Conservation (phyloP, 2,888 invertebrate genomes). For the Ptychoptera contaminata region DNA sequence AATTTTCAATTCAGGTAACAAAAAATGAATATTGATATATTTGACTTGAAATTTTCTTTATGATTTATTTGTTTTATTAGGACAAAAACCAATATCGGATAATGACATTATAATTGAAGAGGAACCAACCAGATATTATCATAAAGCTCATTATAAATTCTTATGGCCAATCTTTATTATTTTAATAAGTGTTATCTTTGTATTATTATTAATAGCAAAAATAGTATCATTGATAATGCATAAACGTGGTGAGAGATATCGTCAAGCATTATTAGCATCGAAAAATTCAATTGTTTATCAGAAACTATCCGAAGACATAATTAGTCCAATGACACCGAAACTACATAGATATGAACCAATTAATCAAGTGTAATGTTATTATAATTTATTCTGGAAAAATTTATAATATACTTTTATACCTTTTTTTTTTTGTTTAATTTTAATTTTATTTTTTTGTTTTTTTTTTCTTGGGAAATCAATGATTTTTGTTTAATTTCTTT, state of each 20-base stretch:
- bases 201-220: conserved; percentile 38
- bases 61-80: conserved; percentile 11
- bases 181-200: conserved; percentile 36
- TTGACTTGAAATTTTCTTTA: too few relatives aligned
- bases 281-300: conserved; percentile 50
- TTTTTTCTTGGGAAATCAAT: too few relatives aligned
- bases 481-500: too few relatives aligned
- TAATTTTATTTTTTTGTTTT: too few relatives aligned
- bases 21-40: too few relatives aligned
- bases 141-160: conserved; percentile 17
- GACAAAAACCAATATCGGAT: conserved; percentile 16
- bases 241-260: conserved; percentile 32
- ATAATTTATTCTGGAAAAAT: too few relatives aligned
- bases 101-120: conserved; percentile 21
- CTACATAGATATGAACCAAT: conserved; percentile 46
- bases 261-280: conserved; percentile 28
- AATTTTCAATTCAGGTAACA: neutral
- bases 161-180: conserved; percentile 43
- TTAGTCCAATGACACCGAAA: conserved; percentile 51
- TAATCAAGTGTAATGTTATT: conserved; percentile 29
- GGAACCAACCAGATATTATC: conserved; percentile 6
- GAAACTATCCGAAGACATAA: conserved; percentile 60
- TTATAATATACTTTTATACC: too few relatives aligned
- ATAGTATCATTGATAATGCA: conserved; percentile 36
- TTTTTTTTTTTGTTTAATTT: too few relatives aligned